Percentiles rank a stretch among this genome's conserved stretches.
phyloP scores from a whole-genome alignment of 2,888 invertebrate species.

The Laspeyria flexula region DNA sequence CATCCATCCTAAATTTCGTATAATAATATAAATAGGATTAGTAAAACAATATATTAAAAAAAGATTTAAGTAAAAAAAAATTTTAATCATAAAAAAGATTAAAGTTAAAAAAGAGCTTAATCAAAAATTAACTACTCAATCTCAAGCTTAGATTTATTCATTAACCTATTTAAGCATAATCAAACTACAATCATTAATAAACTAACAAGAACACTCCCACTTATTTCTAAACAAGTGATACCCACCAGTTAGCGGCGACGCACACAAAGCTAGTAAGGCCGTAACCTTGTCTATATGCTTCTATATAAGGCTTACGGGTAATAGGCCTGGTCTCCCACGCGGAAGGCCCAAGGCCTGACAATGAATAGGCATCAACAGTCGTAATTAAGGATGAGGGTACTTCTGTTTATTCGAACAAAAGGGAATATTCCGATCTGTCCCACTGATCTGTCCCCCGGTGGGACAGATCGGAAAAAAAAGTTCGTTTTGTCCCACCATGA shows the following conservation, averaged over 20 bases:
- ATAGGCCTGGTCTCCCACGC: slow-evolving; percentile 58
- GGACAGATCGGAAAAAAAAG: too few relatives aligned
- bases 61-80: too few relatives aligned
- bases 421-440: too few relatives aligned
- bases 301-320: slow-evolving; percentile 44
- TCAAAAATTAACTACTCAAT: not conserved
- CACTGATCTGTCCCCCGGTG: too few relatives aligned
- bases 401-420: too few relatives aligned
- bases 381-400: slow-evolving; percentile 39
- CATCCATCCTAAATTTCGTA: too few relatives aligned
- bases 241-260: slow-evolving; percentile 10
- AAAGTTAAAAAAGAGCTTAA: not conserved
- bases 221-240: slow-evolving; percentile 3
- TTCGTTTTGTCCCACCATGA: too few relatives aligned
- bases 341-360: slow-evolving; percentile 42
- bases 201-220: slow-evolving; percentile 12
- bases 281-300: slow-evolving; percentile 39
- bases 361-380: slow-evolving; percentile 36
- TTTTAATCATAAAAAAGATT: too few relatives aligned
- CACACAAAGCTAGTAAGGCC: slow-evolving; percentile 39
- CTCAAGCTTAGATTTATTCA: not conserved
- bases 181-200: slow-evolving; percentile 1
- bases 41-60: too few relatives aligned
- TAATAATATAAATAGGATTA: too few relatives aligned
- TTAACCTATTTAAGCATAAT: not conserved